Evolutionary conservation across 2,113 vertebrate genomes (phyloP), one percentile per base, ranked within the genome.

Genomic region (Pyrgilauda ruficollis): DNA sequence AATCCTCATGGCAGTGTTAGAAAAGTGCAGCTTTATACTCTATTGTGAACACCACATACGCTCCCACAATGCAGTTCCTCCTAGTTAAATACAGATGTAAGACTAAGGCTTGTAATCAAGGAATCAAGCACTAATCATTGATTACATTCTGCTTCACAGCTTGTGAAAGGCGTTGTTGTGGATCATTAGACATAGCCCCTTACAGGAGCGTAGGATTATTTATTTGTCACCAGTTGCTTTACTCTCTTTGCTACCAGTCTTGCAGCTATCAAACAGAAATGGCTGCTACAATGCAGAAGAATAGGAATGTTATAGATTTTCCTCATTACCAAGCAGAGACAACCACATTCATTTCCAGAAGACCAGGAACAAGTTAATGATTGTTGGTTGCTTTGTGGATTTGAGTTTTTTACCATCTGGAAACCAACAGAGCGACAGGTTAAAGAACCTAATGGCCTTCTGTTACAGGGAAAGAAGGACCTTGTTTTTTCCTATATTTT

Each of bases 121-220:
- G 91, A 97, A 96, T 96, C 93, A 97, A 96, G 86, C 86, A 70
- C 94, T 91, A 89, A 95, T 91, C 79, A 66, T 67, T 72, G 91
- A 93, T 91, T 95, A 88, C 80, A 84, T 97, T 96, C 92, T 94
- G 96, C 86, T 89, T 86, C 87, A 94, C 89, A 95, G 94, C 90
- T 95, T 97, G 90, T 90, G 90, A 93, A 96, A 95, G 91, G 89
- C 73, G 41, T 92, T 96, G 93, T 93, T 84, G 93, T 97, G 92
- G 82, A 94, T 97, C 92, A 96, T 96, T 97, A 97, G 95, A 59
- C 62, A n/a, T 26, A 89, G 84, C 62, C 81, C 82, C 52, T 89
- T 92, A 52, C 84, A 80, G 93, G 69, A 97, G 91, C 41, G 79
- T 94, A 95, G 64, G 96, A 95, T 97, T 97, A 97, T 92, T 96